Evolutionary conservation across 2,888 invertebrate species (phyloP).

Genomic region (Molanna angustata): DNA sequence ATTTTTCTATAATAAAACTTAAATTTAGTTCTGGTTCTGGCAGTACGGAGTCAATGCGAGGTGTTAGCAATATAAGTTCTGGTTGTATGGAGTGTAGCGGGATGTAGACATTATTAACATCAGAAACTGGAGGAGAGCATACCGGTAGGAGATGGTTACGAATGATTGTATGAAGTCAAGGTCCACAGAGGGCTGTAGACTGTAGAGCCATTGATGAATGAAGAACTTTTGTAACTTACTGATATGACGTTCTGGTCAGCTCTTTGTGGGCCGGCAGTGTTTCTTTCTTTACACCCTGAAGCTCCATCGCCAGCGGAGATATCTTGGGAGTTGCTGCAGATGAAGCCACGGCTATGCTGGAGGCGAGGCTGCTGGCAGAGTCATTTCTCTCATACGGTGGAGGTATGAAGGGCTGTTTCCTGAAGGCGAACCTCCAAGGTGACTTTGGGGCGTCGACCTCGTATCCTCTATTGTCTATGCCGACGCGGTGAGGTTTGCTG

Average conservation of each 20-base stretch:
- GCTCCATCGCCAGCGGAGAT: slow-evolving; percentile 45
- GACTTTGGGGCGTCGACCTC: slow-evolving; percentile 64
- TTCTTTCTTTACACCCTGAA: slow-evolving; percentile 25
- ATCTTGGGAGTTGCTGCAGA: slow-evolving; percentile 48
- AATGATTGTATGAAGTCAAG: too few relatives aligned
- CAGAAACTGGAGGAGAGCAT: too few relatives aligned
- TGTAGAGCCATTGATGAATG: too few relatives aligned
- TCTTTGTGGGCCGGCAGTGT: slow-evolving; percentile 34
- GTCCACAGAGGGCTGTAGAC: too few relatives aligned
- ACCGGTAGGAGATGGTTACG: too few relatives aligned
- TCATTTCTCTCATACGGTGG: slow-evolving; percentile 50
- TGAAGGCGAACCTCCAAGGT: slow-evolving; percentile 68
- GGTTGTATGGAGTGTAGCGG: too few relatives aligned
- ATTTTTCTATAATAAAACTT: too few relatives aligned
- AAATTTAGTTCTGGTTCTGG: too few relatives aligned
- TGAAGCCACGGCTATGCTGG: slow-evolving; percentile 51
- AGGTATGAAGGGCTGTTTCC: slow-evolving; percentile 39
- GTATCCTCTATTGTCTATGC: slow-evolving; percentile 67
- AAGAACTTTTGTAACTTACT: too few relatives aligned
- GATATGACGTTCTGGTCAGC: slow-evolving; percentile 27
- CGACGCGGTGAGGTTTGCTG: slow-evolving; percentile 44
- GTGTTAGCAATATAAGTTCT: too few relatives aligned
- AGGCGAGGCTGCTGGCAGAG: slow-evolving; percentile 59
- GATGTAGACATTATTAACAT: too few relatives aligned
- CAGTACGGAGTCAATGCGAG: too few relatives aligned